These are phyloP conservation scores for Chunga burmeisteri DNA, from an alignment of 2,113 vertebrate species.

Conservation along the genomic window DNA sequence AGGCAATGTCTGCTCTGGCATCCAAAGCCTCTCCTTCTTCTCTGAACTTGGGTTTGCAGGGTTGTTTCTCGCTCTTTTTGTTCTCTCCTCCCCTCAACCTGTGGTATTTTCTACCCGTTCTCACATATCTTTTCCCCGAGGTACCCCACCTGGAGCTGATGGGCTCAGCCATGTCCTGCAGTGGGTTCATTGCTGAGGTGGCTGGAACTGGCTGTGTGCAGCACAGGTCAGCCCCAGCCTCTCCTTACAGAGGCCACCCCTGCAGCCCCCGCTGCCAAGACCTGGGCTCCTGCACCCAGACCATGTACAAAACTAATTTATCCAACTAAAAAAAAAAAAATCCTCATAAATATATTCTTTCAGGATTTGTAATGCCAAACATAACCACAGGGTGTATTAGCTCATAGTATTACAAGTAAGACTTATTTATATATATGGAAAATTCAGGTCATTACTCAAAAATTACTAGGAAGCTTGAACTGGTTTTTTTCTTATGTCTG, in stretches of 20 bases:
- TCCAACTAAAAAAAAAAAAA: neutral
- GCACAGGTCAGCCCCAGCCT: accelerated
- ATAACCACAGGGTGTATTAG: neutral
- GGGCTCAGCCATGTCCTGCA: neutral
- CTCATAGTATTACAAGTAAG: neutral
- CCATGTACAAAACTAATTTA: neutral
- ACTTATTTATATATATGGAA: neutral
- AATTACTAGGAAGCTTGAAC: neutral
- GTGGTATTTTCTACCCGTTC: neutral
- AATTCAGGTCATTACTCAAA: neutral
- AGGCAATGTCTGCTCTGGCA: neutral
- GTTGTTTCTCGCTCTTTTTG: neutral
- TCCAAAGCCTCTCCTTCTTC: neutral
- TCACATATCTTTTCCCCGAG: neutral
- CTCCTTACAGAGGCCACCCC: neutral
- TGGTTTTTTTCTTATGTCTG: neutral
- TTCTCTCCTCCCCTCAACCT: neutral
- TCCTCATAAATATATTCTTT: neutral
- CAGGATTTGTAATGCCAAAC: neutral
- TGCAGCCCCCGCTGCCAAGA: neutral
- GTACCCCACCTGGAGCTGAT: accelerated
- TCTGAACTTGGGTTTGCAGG: neutral
- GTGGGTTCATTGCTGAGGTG: neutral
- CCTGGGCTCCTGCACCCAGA: neutral
- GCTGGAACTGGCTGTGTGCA: neutral